Evolutionary conservation across 2,797 vertebrate species (phyloP), one percentile per base, ranked within the genome.

Genomic region (Notoglanidium macrostoma): DNA sequence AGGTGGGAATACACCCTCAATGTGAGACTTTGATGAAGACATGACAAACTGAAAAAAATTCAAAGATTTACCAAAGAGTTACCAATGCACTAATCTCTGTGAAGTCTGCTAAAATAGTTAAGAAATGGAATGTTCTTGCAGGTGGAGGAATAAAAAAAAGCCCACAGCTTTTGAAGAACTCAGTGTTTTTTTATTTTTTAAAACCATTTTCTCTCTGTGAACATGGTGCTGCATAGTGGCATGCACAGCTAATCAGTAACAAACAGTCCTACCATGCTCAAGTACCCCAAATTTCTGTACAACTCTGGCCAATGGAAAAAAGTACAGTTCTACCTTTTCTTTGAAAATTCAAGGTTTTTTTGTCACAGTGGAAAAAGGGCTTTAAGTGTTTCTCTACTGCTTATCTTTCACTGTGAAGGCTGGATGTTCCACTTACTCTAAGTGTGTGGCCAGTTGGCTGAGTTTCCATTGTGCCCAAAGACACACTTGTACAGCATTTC

Each of bases 341-440:
- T 40, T 21, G 12, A 9, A 83, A 63, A 44, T 26, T 23, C 2
- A 79, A 35, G 19, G 3, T 40, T 35, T 78, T 80, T 40, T 40
- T 81, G 51, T 5, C 51, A 10, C 46, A 21, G 29, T 78, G 3
- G 3, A 44, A 63, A 40, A 78, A 55, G 0, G 3, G 4, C 29
- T 54, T 54, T 54, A 77, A 54, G 51, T 78, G 51, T 78, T 78
- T 32, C 14, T 78, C 5, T 10, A n/a, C 15, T 17, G 11, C 10
- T 79, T 59, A 79, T 59, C 54, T 79, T 80, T 80, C 55, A 80
- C 11, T 61, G 21, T 61, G 21, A 80, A 61, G 55, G 11, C 78
- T 26, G 35, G 29, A 59, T 3, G 15, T 32, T 54, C n/a, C 49
- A 76, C 46, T 14, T 32, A 78, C 21, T 59, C 11, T 23, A 55